Conservation (phyloP, 2,797 vertebrate species). For the Ciconia nigra region DNA sequence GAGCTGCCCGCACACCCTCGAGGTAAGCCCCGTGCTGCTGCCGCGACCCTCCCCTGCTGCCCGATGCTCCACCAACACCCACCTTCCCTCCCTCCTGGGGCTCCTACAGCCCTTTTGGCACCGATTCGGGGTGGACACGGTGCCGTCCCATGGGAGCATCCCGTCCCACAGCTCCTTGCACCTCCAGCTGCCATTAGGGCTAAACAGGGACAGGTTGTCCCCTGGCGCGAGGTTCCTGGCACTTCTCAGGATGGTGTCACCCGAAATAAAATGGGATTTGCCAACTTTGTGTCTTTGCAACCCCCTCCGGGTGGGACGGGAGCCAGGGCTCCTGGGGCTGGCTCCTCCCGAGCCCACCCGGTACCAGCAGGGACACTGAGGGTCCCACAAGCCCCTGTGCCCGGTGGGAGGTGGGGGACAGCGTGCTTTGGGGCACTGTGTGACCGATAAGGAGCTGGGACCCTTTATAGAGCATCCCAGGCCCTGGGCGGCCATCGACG, state of each 20-base stretch:
- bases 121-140: rapidly evolving
- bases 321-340: neutral
- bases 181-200: rapidly evolving
- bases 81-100: neutral
- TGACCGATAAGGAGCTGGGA: rapidly evolving
- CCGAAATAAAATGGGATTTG: neutral
- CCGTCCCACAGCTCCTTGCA: neutral
- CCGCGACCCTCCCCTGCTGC: neutral
- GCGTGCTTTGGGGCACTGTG: neutral
- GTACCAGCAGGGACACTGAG: neutral
- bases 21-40: conserved; percentile 8
- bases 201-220: neutral
- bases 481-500: neutral
- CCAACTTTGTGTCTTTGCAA: rapidly evolving
- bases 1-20: neutral
- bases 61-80: neutral
- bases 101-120: neutral
- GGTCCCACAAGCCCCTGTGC: neutral
- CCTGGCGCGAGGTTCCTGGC: rapidly evolving
- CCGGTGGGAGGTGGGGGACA: rapidly evolving
- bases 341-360: neutral
- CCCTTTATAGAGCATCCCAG: neutral
- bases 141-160: rapidly evolving
- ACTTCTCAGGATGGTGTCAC: neutral
- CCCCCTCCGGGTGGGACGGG: neutral